Base-by-base conservation (phyloP, 2,797 vertebrate genomes). In the Trematocara caparti region DNA sequence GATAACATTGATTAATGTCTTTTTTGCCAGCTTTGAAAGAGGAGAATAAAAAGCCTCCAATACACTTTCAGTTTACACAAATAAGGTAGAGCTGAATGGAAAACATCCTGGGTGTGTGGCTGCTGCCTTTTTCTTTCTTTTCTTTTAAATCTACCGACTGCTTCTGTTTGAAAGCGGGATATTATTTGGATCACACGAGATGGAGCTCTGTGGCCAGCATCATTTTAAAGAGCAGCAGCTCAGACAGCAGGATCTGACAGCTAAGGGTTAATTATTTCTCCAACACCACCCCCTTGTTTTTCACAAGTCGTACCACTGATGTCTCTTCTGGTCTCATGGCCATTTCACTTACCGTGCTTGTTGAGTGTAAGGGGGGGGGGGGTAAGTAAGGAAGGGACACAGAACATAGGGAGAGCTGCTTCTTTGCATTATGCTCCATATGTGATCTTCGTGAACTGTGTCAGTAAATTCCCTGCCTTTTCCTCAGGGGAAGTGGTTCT, bases 231-330 rank as follows among this genome's bases (percentile, higher is more conserved):
- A 73, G 76, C 74, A 74, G 79, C 48, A 84, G 73, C 59, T 73
- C 79, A 43, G 77, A 82, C 80, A 36, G 78, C 8, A 7, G 77
- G 83, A 88, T 85, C 84, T 83, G 86, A 79, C 91, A 93, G 66
- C 76, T 82, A 93, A 92, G 94, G 92, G 91, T 94, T 94, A 93
- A 95, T 91, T 90, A 92, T 88, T 91, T 91, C 90, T 82, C 80
- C 74, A 87, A 83, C 80, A 74, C 88, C 87, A 86, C 86, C 89
- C 88, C 86, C 86, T 92, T 90, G 86, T 93, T 93, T 94, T 93
- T 91, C 88, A 90, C 88, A 87, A 94, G 86, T 92, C 85, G 88
- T 84, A 90, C 91, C 88, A 86, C 85, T 89, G 85, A 91, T 93
- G 92, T 90, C 87, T 92, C 88, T 89, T 43, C 79, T 88, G 86